Evolutionary conservation across 2,113 vertebrate species (phyloP), one percentile per base, ranked within the genome.

Genomic region (Gila orcuttii): DNA sequence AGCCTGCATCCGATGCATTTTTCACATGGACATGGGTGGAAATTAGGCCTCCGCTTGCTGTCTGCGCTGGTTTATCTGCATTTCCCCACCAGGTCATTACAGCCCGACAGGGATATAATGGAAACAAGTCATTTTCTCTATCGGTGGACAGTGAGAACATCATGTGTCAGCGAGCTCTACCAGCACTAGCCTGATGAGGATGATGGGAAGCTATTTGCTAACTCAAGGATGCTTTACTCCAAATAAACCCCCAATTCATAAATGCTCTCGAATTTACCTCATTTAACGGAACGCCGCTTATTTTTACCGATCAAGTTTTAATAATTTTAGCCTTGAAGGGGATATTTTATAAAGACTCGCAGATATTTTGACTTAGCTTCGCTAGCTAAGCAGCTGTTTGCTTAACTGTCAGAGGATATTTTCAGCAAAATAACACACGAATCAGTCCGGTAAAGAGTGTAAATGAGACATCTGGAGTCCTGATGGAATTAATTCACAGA

Each of bases 21-120:
- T 50, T 90, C 90, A 92, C 92, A 91, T 93, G 93, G 92, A 93
- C 92, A 90, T 92, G 86, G 90, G 90, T 87, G 71, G 39, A 77
- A 88, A 78, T 84, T 78, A 90, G 91, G 92, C 92, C 91, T 91
- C 45, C 39, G 64, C 64, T 92, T 31, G 68, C n/a, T 79, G 86
- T 68, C 50, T 39, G 6, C 21, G 17, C 23, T 60, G 36, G 47
- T 12, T 15, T 59, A 8, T 39, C 17, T 3, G 2, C 15, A 3
- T 36, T 82, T 83, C 4, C 28, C 31, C 33, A 11, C 8, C 7
- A 17, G 3, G 4, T 57, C 31, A 6, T 6, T 21, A 11, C 45
- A 68, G 60, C 25, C 42, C n/a, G 25, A 17, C 39, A 1, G 10
- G 50, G 19, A 25, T 73, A 39, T 57, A 36, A 83, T 59, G 68